These are phyloP conservation scores for Psophia crepitans DNA, from an alignment of 2,113 vertebrate genomes.

Conservation along the genomic window DNA sequence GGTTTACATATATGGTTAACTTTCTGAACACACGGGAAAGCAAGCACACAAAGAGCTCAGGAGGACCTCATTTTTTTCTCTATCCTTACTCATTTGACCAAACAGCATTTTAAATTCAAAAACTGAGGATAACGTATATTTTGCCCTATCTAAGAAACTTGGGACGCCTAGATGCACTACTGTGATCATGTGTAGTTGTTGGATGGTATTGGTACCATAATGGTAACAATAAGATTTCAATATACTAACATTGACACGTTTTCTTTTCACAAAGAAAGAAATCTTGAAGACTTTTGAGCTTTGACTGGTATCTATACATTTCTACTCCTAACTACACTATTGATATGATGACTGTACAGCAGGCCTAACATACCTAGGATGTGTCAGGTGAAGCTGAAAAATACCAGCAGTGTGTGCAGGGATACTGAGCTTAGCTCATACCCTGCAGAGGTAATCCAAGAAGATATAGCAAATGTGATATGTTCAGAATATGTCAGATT, in stretches of 20 bases:
- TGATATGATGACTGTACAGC: neutral
- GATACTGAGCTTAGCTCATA: neutral
- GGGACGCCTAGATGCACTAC: neutral
- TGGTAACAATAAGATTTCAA: neutral
- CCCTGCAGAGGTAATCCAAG: neutral
- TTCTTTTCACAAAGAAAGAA: neutral
- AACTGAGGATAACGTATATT: neutral
- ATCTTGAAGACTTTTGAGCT: neutral
- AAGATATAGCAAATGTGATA: neutral
- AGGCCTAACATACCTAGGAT: neutral
- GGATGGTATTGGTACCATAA: neutral
- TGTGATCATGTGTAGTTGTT: neutral
- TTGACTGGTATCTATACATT: neutral
- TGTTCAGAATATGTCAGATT: neutral
- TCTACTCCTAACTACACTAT: neutral
- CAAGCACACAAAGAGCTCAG: neutral
- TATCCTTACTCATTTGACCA: neutral
- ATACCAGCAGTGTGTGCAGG: neutral
- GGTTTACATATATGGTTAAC: neutral
- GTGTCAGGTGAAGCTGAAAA: neutral
- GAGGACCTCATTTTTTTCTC: neutral
- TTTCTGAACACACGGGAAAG: rapidly evolving
- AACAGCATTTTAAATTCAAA: neutral
- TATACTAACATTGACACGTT: neutral
- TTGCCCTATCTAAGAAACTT: neutral